Base-by-base conservation (phyloP, 2,888 invertebrate genomes). In the Disparrhopalites patrizii region DNA sequence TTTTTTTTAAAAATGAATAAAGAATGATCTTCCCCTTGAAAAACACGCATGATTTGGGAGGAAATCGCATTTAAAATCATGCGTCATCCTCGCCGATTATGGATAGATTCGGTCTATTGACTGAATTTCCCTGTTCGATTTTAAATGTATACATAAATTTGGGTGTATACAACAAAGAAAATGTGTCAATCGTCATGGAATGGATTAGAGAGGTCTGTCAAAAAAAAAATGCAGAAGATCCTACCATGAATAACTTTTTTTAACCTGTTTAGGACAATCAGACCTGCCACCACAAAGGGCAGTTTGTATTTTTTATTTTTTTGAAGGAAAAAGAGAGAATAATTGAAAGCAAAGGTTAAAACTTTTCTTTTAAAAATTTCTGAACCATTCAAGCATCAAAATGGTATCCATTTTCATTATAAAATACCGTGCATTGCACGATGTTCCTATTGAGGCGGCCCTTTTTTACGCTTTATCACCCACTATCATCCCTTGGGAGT, bases 131-230 rank as follows among this genome's bases (percentile, higher is more conserved):
- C n/a, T 43, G 43, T 13, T 13, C 20, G 5, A 43, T 18, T 18
- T 43, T 7, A 43, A 43, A 43, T 43, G n/a, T n/a, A n/a, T n/a
- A 40, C 40, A 40, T n/a, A 20, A 3, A 18, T 8, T 10, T 36
- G 36, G 36, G 8, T 36, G 13, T 13, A 8, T 36, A 10, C 36
- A 36, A 36, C 8, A 13, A n/a, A n/a, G 25, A n/a, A 28, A 60
- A 64, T 47, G 57, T 63, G 67, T 60, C 63, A 63, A 63, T 67
- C 67, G 67, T 67, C 67, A 67, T 57, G 67, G 62, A 40, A 20
- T 40, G 33, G 55, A 52, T 54, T 40, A 43, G 2, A 52, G 10
- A 36, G 20, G n/a, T 40, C 10, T 40, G 3, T 40, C 40, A 8
- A 18, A 8, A 40, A 40, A 20, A 18, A 18, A n/a, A 40, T 18